Conservation (phyloP, 2,797 vertebrate genomes). For the Enteromius anoplus region DNA sequence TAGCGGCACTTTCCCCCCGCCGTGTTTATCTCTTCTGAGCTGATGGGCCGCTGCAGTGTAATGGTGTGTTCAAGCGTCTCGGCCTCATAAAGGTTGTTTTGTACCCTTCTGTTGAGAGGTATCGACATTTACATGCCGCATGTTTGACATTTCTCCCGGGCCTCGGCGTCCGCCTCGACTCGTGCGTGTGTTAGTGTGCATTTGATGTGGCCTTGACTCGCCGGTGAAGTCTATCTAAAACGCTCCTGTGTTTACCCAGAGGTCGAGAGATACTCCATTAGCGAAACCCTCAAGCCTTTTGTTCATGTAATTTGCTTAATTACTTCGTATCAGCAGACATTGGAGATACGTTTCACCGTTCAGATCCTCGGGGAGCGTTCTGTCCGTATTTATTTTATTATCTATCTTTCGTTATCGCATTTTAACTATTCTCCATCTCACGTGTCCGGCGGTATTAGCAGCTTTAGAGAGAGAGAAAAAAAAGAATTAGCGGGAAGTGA, state of each 20-base stretch:
- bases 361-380: constrained; percentile 67
- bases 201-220: constrained; percentile 57
- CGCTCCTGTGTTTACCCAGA: constrained; percentile 70
- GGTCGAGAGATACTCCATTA: constrained; percentile 74
- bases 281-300: constrained; percentile 73
- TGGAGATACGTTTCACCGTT: constrained; percentile 68
- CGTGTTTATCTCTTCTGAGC: constrained; percentile 28
- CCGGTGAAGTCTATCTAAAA: constrained; percentile 62
- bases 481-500: constrained; percentile 42
- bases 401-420: constrained; percentile 62
- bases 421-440: constrained; percentile 50
- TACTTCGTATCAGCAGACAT: constrained; percentile 74
- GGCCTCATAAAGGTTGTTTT: constrained; percentile 56
- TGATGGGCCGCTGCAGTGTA: constrained; percentile 71
- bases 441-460: constrained; percentile 49
- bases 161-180: constrained; percentile 35
- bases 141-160: constrained; percentile 60
- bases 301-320: constrained; percentile 81
- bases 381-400: constrained; percentile 73
- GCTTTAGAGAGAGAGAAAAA: constrained; percentile 21
- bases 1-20: constrained; percentile 14
- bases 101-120: constrained; percentile 52
- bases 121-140: constrained; percentile 57
- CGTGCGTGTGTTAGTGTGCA: neutral
- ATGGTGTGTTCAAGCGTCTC: constrained; percentile 82